Evolutionary conservation across 2,113 vertebrate genomes (phyloP).

Genomic region (Salvelinus namaycush): DNA sequence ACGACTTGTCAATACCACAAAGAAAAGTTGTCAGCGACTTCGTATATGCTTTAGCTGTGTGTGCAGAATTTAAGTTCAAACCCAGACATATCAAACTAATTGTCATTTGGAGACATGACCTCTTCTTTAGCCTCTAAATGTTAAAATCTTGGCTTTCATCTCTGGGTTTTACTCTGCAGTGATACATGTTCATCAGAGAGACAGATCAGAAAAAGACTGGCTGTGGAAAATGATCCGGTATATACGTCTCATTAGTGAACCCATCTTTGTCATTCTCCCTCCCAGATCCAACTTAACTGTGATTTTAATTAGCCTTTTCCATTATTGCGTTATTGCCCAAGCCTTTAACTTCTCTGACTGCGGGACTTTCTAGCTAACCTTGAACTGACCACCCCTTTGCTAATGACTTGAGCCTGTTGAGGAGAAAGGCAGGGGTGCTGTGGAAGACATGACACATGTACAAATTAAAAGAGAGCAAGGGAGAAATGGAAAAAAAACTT

Average conservation of each 20-base stretch:
- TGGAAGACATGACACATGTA: conserved; percentile 16
- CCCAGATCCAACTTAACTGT: conserved; percentile 70
- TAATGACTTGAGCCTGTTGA: conserved; percentile 83
- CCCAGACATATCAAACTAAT: conserved; percentile 13
- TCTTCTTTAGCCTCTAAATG: neutral
- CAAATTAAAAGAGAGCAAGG: conserved; percentile 36
- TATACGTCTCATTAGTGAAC: conserved; percentile 76
- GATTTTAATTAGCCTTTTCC: conserved; percentile 71
- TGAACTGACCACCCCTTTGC: conserved; percentile 72
- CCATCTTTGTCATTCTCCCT: conserved; percentile 62
- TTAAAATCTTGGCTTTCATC: conserved; percentile 32
- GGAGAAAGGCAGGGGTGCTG: conserved; percentile 28
- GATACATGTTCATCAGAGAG: conserved; percentile 39
- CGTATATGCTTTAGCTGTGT: neutral
- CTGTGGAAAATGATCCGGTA: conserved; percentile 73
- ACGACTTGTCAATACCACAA: neutral
- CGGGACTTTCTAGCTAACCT: conserved; percentile 83
- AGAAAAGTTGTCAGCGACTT: neutral
- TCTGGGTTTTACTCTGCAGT: conserved; percentile 7
- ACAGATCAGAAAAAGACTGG: conserved; percentile 38
- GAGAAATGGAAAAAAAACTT: conserved; percentile 68
- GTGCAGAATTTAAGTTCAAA: conserved; percentile 22
- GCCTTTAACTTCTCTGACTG: conserved; percentile 65
- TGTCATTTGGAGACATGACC: conserved; percentile 23
- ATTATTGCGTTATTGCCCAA: conserved; percentile 77